Conservation (phyloP, 2,888 invertebrate species). For the Cybosia mesomella region DNA sequence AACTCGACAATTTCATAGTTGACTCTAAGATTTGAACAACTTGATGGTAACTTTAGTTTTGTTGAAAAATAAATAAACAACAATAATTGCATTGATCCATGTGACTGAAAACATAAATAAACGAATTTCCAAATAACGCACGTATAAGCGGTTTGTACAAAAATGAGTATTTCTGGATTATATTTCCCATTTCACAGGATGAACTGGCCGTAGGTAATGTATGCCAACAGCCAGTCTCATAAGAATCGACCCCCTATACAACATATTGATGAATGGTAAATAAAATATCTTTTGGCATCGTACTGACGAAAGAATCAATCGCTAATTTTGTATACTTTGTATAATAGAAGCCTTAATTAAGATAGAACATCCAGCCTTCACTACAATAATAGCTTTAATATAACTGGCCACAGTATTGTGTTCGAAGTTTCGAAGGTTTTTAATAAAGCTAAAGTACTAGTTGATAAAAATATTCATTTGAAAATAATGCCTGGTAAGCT, state of each 20-base stretch:
- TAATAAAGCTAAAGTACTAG: conserved; percentile 58
- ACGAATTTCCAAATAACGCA: conserved; percentile 38
- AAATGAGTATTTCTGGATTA: conserved; percentile 69
- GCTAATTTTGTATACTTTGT: conserved; percentile 50
- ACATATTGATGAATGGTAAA: conserved; percentile 36
- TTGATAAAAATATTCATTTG: conserved; percentile 58
- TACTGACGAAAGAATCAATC: conserved; percentile 42
- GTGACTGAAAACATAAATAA: conserved; percentile 37
- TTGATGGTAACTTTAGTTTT: conserved; percentile 83
- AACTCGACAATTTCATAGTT: conserved; percentile 72
- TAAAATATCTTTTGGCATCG: conserved; percentile 46
- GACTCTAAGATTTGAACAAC: conserved; percentile 81
- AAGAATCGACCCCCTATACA: conserved; percentile 33
- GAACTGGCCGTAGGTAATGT: conserved; percentile 41
- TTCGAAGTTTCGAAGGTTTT: conserved; percentile 68
- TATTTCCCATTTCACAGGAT: conserved; percentile 36
- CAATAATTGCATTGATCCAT: conserved; percentile 63
- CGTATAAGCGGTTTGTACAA: conserved; percentile 55
- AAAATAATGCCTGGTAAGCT: conserved; percentile 65
- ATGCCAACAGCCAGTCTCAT: conserved; percentile 33
- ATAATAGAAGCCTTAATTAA: conserved; percentile 62
- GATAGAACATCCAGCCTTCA: conserved; percentile 72
- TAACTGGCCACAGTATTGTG: conserved; percentile 84
- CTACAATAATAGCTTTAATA: conserved; percentile 78
- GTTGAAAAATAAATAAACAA: conserved; percentile 64